Conservation (phyloP, 2,888 invertebrate species). For the Palloptera scutellata region DNA sequence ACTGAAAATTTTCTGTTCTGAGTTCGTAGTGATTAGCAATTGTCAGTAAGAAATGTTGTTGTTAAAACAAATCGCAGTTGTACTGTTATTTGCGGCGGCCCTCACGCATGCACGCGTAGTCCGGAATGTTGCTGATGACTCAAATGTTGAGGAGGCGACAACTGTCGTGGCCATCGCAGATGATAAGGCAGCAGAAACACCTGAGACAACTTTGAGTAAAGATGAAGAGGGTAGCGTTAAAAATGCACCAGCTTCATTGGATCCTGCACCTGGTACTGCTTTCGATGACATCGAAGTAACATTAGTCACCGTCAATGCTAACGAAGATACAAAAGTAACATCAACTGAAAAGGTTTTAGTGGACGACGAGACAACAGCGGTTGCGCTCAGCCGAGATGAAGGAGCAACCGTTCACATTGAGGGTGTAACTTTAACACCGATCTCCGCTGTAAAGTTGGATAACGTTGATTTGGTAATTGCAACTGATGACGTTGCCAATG, state of each 20-base stretch:
- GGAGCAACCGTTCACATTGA: slow-evolving; percentile 6
- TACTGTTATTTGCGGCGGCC: not conserved
- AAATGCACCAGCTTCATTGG: slow-evolving; percentile 39
- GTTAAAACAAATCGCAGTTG: slow-evolving; percentile 14
- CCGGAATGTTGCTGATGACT: slow-evolving; percentile 8
- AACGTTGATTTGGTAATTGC: no score
- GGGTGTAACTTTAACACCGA: not conserved
- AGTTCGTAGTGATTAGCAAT: no score
- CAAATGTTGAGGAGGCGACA: slow-evolving; percentile 23
- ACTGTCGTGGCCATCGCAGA: not conserved
- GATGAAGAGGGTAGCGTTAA: slow-evolving; percentile 47
- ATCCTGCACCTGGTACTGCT: slow-evolving; percentile 43
- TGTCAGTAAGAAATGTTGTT: slow-evolving; percentile 5
- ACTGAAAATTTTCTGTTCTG: no score
- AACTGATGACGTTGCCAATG: not conserved
- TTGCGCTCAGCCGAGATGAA: slow-evolving; percentile 14
- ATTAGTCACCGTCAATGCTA: slow-evolving; percentile 5
- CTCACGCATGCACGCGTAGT: slow-evolving; percentile 32
- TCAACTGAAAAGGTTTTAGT: not conserved
- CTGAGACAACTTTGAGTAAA: slow-evolving; percentile 33
- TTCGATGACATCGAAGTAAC: slow-evolving; percentile 32
- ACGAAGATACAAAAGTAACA: not conserved
- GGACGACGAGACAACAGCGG: not conserved
- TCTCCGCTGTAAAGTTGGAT: no score
- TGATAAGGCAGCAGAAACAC: slow-evolving; percentile 3